Conservation (phyloP, 2,888 invertebrate genomes). For the Itoplectis maculator region DNA sequence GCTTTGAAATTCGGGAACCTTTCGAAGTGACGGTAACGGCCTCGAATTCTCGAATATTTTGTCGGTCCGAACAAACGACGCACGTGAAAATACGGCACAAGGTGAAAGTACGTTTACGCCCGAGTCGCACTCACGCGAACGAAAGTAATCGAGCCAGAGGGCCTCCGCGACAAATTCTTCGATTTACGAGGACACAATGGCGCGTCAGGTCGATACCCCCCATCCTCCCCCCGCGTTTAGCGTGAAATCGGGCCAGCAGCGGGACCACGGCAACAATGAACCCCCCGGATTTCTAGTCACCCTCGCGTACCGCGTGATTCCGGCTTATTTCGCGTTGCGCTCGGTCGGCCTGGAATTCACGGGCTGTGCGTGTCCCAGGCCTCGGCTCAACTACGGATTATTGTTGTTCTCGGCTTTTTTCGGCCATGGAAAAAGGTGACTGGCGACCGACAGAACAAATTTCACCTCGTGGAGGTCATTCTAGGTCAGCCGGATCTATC, state of each 20-base stretch:
- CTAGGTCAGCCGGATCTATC: background rate
- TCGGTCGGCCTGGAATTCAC: slow-evolving; percentile 28
- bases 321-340: slow-evolving; percentile 29
- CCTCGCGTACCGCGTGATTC: slow-evolving; percentile 48
- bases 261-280: slow-evolving; percentile 31
- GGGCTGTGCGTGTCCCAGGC: slow-evolving; percentile 23
- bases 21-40: slow-evolving; percentile 9
- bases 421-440: background rate
- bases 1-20: background rate
- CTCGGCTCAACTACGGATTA: slow-evolving; percentile 6
- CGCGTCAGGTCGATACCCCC: slow-evolving; percentile 10
- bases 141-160: slow-evolving; percentile 42
- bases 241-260: slow-evolving; percentile 45
- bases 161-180: slow-evolving; percentile 37
- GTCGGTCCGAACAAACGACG: slow-evolving; percentile 24
- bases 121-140: slow-evolving; percentile 31
- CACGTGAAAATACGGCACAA: slow-evolving; percentile 34
- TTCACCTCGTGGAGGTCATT: background rate
- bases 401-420: slow-evolving; percentile 11
- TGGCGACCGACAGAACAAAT: background rate
- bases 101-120: slow-evolving; percentile 44
- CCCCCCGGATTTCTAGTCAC: slow-evolving; percentile 21
- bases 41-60: slow-evolving; percentile 25
- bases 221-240: no score
- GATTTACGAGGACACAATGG: slow-evolving; percentile 49